Conservation (phyloP, 2,113 vertebrate species). For the Choloepus hoffmanni region DNA sequence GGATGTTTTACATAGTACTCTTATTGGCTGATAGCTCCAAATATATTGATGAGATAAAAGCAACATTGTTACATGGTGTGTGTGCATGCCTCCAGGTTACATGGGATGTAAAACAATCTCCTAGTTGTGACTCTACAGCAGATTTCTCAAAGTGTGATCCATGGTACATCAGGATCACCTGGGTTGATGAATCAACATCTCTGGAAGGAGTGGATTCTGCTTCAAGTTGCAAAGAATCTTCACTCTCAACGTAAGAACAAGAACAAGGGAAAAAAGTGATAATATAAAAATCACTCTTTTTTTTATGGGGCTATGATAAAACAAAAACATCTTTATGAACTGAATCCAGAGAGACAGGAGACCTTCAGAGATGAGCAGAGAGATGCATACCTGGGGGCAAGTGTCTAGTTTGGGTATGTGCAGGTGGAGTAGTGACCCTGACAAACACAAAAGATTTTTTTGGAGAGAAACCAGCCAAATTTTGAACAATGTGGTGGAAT, state of each 20-base stretch:
- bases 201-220: neutral
- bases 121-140: conserved; percentile 22
- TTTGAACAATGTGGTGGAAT: neutral
- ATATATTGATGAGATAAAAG: conserved; percentile 24
- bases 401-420: neutral
- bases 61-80: neutral
- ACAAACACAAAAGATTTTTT: neutral
- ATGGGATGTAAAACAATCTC: neutral
- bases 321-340: neutral
- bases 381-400: neutral
- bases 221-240: conserved; percentile 29
- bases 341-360: neutral
- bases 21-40: neutral
- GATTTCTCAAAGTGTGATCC: conserved; percentile 18
- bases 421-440: neutral
- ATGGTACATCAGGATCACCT: neutral
- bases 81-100: neutral
- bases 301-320: neutral
- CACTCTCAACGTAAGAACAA: conserved; percentile 28
- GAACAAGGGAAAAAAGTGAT: neutral
- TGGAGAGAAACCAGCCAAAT: neutral
- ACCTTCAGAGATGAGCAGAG: neutral
- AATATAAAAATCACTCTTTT: conserved; percentile 15
- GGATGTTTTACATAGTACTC: neutral
- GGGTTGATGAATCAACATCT: conserved; percentile 55